Percentiles rank a stretch among this genome's conserved stretches.
These are phyloP conservation scores for Cremastinae sp. DNA, from an alignment of 2,888 invertebrate genomes.

Conservation along the genomic window DNA sequence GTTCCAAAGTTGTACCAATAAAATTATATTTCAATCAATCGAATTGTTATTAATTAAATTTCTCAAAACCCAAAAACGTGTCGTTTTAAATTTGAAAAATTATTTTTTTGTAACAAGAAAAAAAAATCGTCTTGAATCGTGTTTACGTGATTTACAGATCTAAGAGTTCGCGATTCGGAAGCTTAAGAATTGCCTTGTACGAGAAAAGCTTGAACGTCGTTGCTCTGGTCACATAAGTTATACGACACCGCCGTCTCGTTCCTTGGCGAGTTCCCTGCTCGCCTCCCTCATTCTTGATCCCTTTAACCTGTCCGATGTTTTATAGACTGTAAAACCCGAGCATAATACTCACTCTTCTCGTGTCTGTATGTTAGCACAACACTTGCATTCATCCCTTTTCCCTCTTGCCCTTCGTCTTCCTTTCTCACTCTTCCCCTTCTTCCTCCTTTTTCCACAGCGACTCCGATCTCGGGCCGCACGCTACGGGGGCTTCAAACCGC, in stretches of 20 bases:
- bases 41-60: too few species aligned
- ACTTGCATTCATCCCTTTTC: conserved; percentile 55
- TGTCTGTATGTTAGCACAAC: conserved; percentile 46
- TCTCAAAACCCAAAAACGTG: too few species aligned
- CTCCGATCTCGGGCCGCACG: conserved; percentile 69
- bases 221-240: conserved; percentile 71
- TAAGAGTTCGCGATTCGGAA: too few species aligned
- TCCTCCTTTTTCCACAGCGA: conserved; percentile 59
- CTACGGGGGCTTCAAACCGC: conserved; percentile 79
- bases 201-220: conserved; percentile 58
- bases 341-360: conserved; percentile 53
- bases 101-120: too few species aligned
- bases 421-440: conserved; percentile 50
- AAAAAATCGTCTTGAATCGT: too few species aligned
- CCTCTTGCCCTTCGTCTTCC: conserved; percentile 45
- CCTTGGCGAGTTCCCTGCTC: conserved; percentile 50
- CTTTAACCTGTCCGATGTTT: conserved; percentile 28
- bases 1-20: too few species aligned
- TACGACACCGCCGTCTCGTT: conserved; percentile 66
- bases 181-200: conserved; percentile 13
- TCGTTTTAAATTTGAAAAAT: neutral
- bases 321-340: conserved; percentile 46
- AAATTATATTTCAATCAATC: too few species aligned
- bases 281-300: conserved; percentile 32
- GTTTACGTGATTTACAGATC: too few species aligned